Base-by-base conservation (phyloP, 2,888 invertebrate genomes). In the Ochropleura leucogaster region DNA sequence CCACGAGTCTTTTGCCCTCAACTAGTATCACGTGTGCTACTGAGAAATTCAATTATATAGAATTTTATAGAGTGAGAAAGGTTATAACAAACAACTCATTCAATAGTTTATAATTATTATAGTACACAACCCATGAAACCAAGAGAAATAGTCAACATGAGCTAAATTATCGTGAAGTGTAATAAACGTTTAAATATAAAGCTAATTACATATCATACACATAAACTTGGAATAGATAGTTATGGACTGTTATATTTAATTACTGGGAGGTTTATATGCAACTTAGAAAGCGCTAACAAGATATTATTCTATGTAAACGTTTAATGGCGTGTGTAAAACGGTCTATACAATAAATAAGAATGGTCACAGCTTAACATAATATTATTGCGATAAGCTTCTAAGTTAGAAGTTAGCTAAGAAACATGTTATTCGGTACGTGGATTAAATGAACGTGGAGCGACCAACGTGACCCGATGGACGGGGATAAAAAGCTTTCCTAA, bases 311-410 rank as follows among this genome's bases (percentile, higher is more conserved):
- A 64, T 51, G 57, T 51, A 20, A 42, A 66, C 62, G 66, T 73
- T 74, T 74, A 74, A 74, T 60, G 4, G 59, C 42, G 44, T 42
- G 68, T 66, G 46, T 72, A 44, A 55, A 65, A 74, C 55, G 60
- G 30, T 42, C 46, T 64, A 53, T 47, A 77, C 59, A 63, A 51
- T 66, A 74, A 72, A 70, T 67, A 47, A 69, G 42, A 76, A 72
- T 65, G 69, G 62, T 68, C 53, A 18, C 42, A 57, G 72, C 75
- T 83, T 76, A 85, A 68, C 63, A 72, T 83, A 79, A 76, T 76
- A 72, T 72, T 72, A 64, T 64, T 79, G 59, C 51, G n/a, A 46
- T 68, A 84, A 71, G 40, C 46, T 73, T 83, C 69, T 67, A 69
- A 40, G 30, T 42, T 57, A 62, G 55, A 62, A 18, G 53, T 44